These are phyloP conservation scores for Chrysolina haemoptera DNA, from an alignment of 2,888 invertebrate genomes.

Conservation along the genomic window DNA sequence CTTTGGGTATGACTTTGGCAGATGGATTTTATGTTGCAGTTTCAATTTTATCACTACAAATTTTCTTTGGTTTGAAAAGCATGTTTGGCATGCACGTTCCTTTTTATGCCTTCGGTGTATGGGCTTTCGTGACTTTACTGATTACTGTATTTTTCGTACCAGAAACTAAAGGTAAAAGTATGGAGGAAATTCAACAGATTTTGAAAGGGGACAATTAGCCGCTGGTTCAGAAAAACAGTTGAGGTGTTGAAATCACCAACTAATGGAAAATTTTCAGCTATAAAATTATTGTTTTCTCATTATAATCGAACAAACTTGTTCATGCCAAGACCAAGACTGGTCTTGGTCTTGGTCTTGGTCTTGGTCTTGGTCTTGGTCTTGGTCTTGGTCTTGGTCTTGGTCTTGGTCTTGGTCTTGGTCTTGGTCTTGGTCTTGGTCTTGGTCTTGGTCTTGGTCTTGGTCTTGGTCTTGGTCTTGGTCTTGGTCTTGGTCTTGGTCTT, in stretches of 20 bases:
- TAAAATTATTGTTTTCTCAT: no score
- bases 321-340: no score
- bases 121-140: constrained; percentile 49
- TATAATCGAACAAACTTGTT: no score
- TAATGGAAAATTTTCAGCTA: not conserved
- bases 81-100: constrained; percentile 62
- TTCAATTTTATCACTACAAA: constrained; percentile 59
- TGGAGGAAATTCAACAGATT: constrained; percentile 74
- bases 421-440: no score
- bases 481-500: no score
- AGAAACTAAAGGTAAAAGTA: constrained; percentile 79
- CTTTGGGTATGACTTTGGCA: constrained; percentile 65
- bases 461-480: no score
- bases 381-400: no score
- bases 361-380: no score
- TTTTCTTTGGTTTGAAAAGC: constrained; percentile 59
- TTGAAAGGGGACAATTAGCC: constrained; percentile 32
- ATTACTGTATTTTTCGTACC: constrained; percentile 69
- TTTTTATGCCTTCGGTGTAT: constrained; percentile 61
- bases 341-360: no score
- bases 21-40: constrained; percentile 64
- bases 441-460: no score
- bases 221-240: no score
- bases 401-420: no score
- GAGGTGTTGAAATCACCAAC: not conserved